Percentiles rank a stretch among this genome's conserved stretches.
Evolutionary conservation across 2,797 vertebrate species (phyloP).

Genomic region (Poecile montanus): DNA sequence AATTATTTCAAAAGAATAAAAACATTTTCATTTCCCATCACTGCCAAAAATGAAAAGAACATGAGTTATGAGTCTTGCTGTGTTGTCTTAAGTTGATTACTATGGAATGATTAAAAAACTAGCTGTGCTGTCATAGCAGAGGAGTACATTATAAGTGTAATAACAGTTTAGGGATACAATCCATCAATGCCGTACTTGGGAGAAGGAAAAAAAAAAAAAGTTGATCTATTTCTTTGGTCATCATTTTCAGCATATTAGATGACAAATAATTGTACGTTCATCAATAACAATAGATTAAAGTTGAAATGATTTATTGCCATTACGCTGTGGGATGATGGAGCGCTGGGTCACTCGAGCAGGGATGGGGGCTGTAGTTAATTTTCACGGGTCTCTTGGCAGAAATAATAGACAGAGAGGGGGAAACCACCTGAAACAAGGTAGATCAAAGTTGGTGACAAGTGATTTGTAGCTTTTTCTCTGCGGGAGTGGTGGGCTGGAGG

Average conservation of each 20-base stretch:
- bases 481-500: slow-evolving; percentile 59
- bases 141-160: slow-evolving; percentile 92
- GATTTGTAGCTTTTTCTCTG: slow-evolving; percentile 81
- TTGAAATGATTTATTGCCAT: slow-evolving; percentile 98
- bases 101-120: slow-evolving; percentile 83
- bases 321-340: slow-evolving; percentile 84
- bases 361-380: slow-evolving; percentile 84
- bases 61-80: slow-evolving; percentile 87
- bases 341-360: slow-evolving; percentile 83
- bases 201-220: slow-evolving; percentile 73
- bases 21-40: slow-evolving; percentile 86
- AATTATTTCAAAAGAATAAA: slow-evolving; percentile 83
- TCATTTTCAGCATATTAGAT: slow-evolving; percentile 96
- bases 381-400: slow-evolving; percentile 82
- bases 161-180: slow-evolving; percentile 99
- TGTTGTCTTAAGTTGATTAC: slow-evolving; percentile 85
- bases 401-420: slow-evolving; percentile 82
- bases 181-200: slow-evolving; percentile 91
- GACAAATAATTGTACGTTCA: slow-evolving; percentile 99
- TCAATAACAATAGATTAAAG: slow-evolving; percentile 99
- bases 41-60: slow-evolving; percentile 83
- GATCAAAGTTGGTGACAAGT: slow-evolving; percentile 81
- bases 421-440: slow-evolving; percentile 87
- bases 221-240: slow-evolving; percentile 92
- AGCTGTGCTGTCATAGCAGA: slow-evolving; percentile 84